phyloP scores from a whole-genome alignment of 2,113 vertebrate species.

The Holacanthus passer region DNA sequence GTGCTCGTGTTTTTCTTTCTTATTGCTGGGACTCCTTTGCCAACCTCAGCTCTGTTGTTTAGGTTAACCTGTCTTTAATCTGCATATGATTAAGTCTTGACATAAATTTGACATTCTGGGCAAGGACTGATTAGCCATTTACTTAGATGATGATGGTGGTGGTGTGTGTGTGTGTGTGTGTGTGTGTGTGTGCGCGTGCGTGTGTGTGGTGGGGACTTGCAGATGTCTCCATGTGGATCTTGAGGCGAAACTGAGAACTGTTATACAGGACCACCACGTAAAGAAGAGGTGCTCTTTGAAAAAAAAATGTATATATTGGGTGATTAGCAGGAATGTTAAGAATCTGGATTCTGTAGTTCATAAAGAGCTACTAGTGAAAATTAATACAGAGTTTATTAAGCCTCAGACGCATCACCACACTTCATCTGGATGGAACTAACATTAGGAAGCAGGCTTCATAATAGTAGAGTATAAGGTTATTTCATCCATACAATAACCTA shows the following conservation, averaged over 20 bases:
- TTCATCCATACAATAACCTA: background rate
- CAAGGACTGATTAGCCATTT: slow-evolving; percentile 75
- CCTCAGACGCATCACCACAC: background rate
- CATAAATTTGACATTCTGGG: slow-evolving; percentile 68
- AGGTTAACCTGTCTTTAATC: slow-evolving; percentile 77
- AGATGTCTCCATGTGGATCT: slow-evolving; percentile 66
- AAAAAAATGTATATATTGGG: slow-evolving; percentile 18
- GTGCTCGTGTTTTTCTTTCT: slow-evolving; percentile 29
- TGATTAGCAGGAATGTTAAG: slow-evolving; percentile 59
- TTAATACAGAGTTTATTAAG: slow-evolving; percentile 10
- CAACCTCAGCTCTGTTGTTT: slow-evolving; percentile 56
- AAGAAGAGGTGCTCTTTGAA: slow-evolving; percentile 50
- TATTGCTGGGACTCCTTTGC: slow-evolving; percentile 13
- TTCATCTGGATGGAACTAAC: slow-evolving; percentile 7
- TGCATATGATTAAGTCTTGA: slow-evolving; percentile 77
- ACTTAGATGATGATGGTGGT: slow-evolving; percentile 49
- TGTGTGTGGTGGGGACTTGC: slow-evolving; percentile 13
- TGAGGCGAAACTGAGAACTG: slow-evolving; percentile 67
- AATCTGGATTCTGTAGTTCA: slow-evolving; percentile 45
- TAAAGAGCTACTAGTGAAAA: slow-evolving; percentile 1
- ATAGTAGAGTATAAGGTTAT: background rate
- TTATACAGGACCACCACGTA: slow-evolving; percentile 62
- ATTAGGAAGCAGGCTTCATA: background rate
- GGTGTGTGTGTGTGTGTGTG: slow-evolving; percentile 41
- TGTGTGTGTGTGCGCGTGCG: slow-evolving; percentile 13